phyloP scores from a whole-genome alignment of 1,140 invertebrate species.

The Drosophila guanche region DNA sequence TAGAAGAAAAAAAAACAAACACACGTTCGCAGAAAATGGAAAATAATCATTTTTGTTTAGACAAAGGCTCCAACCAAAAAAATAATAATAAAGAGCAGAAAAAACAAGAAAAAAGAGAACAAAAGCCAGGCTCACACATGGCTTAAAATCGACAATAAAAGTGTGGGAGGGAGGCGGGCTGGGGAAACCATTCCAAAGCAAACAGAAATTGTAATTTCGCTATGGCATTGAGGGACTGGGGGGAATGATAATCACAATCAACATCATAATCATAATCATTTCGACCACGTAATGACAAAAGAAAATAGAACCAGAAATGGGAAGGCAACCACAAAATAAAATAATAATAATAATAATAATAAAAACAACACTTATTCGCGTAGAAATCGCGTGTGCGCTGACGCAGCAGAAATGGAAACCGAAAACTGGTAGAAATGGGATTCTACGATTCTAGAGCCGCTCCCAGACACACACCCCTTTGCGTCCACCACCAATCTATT shows the following conservation, averaged over 20 bases:
- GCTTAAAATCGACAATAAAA: conserved; percentile 60
- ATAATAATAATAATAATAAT: conserved; percentile 9
- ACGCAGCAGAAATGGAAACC: conserved; percentile 63
- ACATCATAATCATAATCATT: conserved; percentile 59
- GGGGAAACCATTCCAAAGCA: conserved; percentile 45
- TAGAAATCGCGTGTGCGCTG: conserved; percentile 71
- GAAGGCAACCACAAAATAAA: conserved; percentile 1
- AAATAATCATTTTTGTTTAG: conserved; percentile 62
- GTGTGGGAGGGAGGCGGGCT: not conserved
- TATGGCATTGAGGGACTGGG: conserved; percentile 34
- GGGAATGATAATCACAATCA: conserved; percentile 56
- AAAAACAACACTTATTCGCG: conserved; percentile 4
- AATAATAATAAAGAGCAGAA: too few species aligned
- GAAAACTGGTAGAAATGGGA: conserved; percentile 22
- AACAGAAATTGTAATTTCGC: conserved; percentile 65
- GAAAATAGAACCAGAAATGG: conserved; percentile 16
- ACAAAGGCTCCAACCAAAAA: conserved; percentile 27
- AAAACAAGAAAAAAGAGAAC: conserved; percentile 36
- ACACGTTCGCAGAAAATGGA: conserved; percentile 13
- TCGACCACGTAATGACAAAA: conserved; percentile 58
- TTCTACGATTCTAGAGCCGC: conserved; percentile 17
- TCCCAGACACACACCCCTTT: too few species aligned
- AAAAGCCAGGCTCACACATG: conserved; percentile 62
- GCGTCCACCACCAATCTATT: not conserved
- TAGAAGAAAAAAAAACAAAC: conserved; percentile 61